These are phyloP conservation scores for Clanis bilineata DNA, from an alignment of 2,888 invertebrate species.

Conservation along the genomic window DNA sequence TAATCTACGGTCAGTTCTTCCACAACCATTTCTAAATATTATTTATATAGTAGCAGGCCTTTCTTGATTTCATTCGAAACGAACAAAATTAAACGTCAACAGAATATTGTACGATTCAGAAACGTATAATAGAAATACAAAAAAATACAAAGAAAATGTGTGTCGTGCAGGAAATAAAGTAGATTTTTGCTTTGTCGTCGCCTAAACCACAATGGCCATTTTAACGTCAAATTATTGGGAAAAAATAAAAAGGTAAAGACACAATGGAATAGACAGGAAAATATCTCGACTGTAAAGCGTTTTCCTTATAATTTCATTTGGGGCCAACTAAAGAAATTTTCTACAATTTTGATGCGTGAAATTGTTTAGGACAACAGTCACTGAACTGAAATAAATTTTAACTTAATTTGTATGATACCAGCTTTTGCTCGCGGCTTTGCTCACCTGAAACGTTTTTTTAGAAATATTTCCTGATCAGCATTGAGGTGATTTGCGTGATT, in stretches of 20 bases:
- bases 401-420: not conserved
- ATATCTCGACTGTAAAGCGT: not conserved
- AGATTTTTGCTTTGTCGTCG: not conserved
- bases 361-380: not conserved
- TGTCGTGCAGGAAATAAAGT: not conserved
- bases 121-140: not conserved
- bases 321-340: not conserved
- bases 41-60: too few relatives aligned
- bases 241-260: not conserved
- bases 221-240: conserved; percentile 8
- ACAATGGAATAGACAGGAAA: not conserved
- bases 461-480: too few relatives aligned
- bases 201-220: not conserved
- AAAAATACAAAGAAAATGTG: not conserved
- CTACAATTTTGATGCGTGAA: not conserved
- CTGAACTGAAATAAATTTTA: not conserved
- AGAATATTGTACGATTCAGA: not conserved
- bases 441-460: too few relatives aligned
- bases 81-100: too few relatives aligned
- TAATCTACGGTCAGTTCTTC: too few relatives aligned
- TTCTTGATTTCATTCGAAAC: too few relatives aligned
- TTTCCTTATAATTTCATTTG: not conserved
- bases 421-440: too few relatives aligned
- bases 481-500: too few relatives aligned
- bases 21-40: too few relatives aligned